Percentiles rank a stretch among this genome's conserved stretches.
Conservation (phyloP, 2,797 vertebrate species). For the Champsocephalus esox region DNA sequence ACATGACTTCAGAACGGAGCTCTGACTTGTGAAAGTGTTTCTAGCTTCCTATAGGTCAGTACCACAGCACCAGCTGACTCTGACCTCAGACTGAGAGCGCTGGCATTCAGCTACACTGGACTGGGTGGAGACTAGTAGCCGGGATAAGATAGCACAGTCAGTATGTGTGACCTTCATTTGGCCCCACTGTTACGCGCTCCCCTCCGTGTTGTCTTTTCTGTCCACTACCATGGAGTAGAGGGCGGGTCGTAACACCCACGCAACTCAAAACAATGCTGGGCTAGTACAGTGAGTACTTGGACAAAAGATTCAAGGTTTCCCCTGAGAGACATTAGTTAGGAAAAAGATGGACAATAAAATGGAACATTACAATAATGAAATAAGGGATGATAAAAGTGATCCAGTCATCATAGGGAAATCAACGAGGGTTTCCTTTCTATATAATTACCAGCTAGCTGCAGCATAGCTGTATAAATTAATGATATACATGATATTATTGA, state of each 20-base stretch:
- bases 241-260: not conserved
- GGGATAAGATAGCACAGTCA: conserved; percentile 56
- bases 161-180: conserved; percentile 36
- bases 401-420: too few species aligned
- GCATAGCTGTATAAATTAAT: too few species aligned
- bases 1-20: not conserved
- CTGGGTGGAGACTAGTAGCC: conserved; percentile 15
- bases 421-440: too few species aligned
- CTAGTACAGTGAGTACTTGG: not conserved
- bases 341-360: not conserved
- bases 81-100: conserved; percentile 39
- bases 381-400: too few species aligned
- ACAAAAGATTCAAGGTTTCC: not conserved
- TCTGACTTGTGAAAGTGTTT: not conserved
- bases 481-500: too few species aligned
- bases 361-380: too few species aligned
- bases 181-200: not conserved
- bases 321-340: not conserved
- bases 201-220: too few species aligned
- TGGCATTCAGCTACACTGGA: conserved; percentile 50
- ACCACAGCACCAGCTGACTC: conserved; percentile 31
- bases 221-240: too few species aligned
- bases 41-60: conserved; percentile 6
- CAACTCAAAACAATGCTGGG: conserved; percentile 23
- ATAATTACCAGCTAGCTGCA: too few species aligned